Percentiles rank a stretch among this genome's conserved stretches.
Conservation (phyloP, 2,113 vertebrate species). For the Pogonocichla stellata region DNA sequence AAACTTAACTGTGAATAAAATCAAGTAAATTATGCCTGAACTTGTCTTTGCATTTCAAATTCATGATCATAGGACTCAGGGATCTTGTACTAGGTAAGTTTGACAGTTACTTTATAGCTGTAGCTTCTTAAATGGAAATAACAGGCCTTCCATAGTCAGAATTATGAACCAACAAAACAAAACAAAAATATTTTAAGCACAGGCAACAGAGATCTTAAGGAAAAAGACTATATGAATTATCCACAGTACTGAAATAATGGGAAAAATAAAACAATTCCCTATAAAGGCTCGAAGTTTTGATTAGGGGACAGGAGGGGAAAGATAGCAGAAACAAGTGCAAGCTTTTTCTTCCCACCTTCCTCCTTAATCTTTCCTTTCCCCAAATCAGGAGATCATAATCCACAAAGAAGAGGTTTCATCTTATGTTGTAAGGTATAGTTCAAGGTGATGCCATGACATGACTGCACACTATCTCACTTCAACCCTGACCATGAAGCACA, state of each 20-base stretch:
- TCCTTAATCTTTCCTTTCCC: background rate
- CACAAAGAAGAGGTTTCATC: background rate
- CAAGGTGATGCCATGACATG: background rate
- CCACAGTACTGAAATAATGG: background rate
- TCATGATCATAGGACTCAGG: background rate
- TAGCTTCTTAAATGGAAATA: background rate
- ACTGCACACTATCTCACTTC: fast-evolving
- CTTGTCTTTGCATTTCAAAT: background rate
- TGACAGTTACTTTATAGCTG: background rate
- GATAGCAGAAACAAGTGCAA: background rate
- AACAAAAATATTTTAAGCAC: background rate
- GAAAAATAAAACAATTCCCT: background rate
- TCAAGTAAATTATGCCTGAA: background rate
- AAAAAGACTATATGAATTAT: background rate
- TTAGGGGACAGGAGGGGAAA: background rate
- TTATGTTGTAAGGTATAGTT: background rate
- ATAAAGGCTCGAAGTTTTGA: background rate
- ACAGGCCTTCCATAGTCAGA: background rate
- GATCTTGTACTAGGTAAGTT: background rate
- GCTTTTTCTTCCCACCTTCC: background rate
- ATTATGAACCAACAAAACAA: background rate
- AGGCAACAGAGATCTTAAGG: background rate
- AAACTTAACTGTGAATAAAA: background rate
- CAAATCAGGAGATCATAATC: background rate
- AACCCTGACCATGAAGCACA: background rate